phyloP scores from a whole-genome alignment of 2,113 vertebrate species.

The Rhabdomys dilectus region DNA sequence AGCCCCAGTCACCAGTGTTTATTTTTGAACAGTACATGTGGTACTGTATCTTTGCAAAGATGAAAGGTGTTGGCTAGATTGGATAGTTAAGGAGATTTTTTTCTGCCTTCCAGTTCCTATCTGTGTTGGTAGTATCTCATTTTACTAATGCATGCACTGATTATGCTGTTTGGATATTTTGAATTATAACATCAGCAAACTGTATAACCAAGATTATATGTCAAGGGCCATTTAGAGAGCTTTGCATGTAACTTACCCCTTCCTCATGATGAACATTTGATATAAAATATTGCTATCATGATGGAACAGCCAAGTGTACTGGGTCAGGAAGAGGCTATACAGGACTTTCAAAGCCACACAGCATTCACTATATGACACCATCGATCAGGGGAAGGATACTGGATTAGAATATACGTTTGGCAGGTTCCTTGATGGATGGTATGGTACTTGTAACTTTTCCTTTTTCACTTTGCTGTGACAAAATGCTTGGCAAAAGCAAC shows the following conservation, averaged over 20 bases:
- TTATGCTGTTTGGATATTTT: neutral
- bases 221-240: neutral
- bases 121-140: neutral
- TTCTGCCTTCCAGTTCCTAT: neutral
- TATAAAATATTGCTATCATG: neutral
- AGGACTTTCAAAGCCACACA: neutral
- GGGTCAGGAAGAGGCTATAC: neutral
- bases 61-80: neutral
- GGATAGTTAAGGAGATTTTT: neutral
- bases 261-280: neutral
- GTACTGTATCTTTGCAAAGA: neutral
- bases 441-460: neutral
- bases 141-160: neutral
- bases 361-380: neutral
- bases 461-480: neutral
- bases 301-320: neutral
- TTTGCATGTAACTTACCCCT: neutral
- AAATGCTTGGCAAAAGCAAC: neutral
- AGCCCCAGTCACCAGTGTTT: too few species aligned
- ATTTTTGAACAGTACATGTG: neutral
- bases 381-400: neutral
- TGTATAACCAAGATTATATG: too few species aligned
- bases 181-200: neutral
- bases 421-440: neutral
- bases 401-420: neutral